Evolutionary conservation across 1,140 invertebrate species (phyloP), one percentile per base, ranked within the genome.

Genomic region (Melipona quadrifasciata): DNA sequence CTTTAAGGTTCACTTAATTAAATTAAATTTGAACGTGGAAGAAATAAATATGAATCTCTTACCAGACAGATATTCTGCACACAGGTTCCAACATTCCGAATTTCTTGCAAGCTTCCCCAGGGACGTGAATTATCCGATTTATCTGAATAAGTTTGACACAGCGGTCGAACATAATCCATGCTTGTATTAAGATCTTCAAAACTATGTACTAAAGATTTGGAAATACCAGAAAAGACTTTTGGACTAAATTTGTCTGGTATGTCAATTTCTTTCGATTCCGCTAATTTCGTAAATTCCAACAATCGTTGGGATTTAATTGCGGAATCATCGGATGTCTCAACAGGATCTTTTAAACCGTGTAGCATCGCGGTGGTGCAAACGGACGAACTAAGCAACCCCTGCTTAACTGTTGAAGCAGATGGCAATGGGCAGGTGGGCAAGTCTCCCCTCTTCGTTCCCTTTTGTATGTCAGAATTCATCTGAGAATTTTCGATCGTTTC

Each of bases 81-180:
- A 53, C 86, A 91, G 19, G 81, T 85, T 11, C 91, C 92, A 71
- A 95, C 92, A 74, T 95, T 95, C 67, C 95, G 92, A 72, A 96
- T 94, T 77, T 96, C 96, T 85, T 96, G 96, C 1, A 96, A 89
- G 85, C 96, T 96, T 53, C 95, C 95, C 96, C 96, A 96, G 19
- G 93, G 94, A 24, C 93, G 91, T 55, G 91, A 87, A 58, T 90
- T 86, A 47, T 92, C 92, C 1, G 76, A 86, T 68, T 92, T 92
- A 27, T 92, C 93, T 16, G 93, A 89, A n/a, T 92, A 89, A 10
- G 89, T 91, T 58, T 94, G 93, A 67, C 90, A 88, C n/a, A 93
- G 91, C 8, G 91, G 89, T 47, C 87, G 83, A 17, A 92, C 88
- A 81, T 90, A 93, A 73, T 91, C 93, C 89, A 90, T 91, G 31